Base-by-base conservation (phyloP, 2,113 vertebrate genomes). In the Amblyornis subalaris region DNA sequence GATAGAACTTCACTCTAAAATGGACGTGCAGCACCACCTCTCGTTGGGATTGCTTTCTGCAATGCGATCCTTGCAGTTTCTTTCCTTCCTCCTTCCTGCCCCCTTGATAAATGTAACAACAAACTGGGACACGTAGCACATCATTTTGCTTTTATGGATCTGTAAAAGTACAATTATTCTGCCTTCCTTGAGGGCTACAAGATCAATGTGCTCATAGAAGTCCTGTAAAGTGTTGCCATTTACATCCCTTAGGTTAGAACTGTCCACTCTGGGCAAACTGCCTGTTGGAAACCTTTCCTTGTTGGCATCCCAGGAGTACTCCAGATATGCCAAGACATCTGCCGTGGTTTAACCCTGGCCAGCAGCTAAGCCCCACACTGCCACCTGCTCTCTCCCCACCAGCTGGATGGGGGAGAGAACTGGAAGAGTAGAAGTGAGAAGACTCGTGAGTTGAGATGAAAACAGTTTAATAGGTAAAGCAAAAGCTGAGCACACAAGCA, bases 11-110 rank as follows among this genome's bases (percentile, higher is more conserved):
- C 31, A 24, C 16, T 69, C 42, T 93, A 61, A 80, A 62, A 40
- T 77, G 65, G 77, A 66, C 1, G 1, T 29, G 45, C 51, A 96
- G 92, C 93, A 85, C 91, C 87, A 93, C 71, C 94, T 96, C 85
- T 85, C 4, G 82, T 83, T 94, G 67, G 67, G 54, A 93, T 73
- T 65, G 71, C 29, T 90, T 69, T 62, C 85, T 95, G 92, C 92
- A 93, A 4, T 12, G 48, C 2, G 1, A 51, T 71, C 12, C 0
- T 31, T 64, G 24, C 45, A 17, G 20, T 28, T 72, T 51, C 57
- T 55, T 26, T 75, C 23, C 24, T 60, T 25, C 38, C 29, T 82
- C 18, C 10, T 60, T 15, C 11, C 14, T 0, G 0, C 4, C 13
- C 12, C 16, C 24, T 29, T 48, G 44, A 47, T 35, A 53, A 87